Conservation (phyloP, 2,888 invertebrate species). For the Drosophila cognata region DNA sequence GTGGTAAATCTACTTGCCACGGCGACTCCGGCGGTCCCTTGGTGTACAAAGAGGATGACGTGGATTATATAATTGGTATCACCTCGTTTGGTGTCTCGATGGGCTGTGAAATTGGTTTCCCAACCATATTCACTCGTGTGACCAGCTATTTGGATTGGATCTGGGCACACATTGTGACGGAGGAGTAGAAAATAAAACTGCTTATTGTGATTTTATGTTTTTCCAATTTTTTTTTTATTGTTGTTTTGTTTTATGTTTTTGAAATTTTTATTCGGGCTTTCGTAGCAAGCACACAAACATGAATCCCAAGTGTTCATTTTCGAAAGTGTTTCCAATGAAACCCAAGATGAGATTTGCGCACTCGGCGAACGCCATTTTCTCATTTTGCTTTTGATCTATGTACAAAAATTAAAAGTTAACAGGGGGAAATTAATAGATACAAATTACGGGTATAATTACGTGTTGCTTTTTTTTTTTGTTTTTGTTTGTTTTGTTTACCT, state of each 20-base stretch:
- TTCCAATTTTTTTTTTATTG: constrained; percentile 66
- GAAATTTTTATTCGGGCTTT: constrained; percentile 69
- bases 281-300: constrained; percentile 37
- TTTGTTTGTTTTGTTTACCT: constrained; percentile 10
- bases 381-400: constrained; percentile 42
- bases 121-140: constrained; percentile 70
- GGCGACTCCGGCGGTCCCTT: constrained; percentile 76
- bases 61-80: constrained; percentile 57
- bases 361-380: constrained; percentile 47
- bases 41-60: constrained; percentile 35
- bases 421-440: constrained; percentile 47
- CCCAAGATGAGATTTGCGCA: constrained; percentile 40
- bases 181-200: constrained; percentile 13
- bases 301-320: constrained; percentile 56
- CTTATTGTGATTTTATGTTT: constrained; percentile 50
- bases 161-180: constrained; percentile 8
- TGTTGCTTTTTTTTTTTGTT: background rate
- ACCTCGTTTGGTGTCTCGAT: constrained; percentile 67
- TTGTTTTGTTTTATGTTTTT: constrained; percentile 69
- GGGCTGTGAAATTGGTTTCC: constrained; percentile 69
- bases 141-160: constrained; percentile 76
- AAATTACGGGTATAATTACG: constrained; percentile 27
- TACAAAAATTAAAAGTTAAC: constrained; percentile 71
- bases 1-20: constrained; percentile 61
- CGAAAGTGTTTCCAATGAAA: constrained; percentile 62